phyloP scores from a whole-genome alignment of 2,888 invertebrate species.

The Meganola albula region DNA sequence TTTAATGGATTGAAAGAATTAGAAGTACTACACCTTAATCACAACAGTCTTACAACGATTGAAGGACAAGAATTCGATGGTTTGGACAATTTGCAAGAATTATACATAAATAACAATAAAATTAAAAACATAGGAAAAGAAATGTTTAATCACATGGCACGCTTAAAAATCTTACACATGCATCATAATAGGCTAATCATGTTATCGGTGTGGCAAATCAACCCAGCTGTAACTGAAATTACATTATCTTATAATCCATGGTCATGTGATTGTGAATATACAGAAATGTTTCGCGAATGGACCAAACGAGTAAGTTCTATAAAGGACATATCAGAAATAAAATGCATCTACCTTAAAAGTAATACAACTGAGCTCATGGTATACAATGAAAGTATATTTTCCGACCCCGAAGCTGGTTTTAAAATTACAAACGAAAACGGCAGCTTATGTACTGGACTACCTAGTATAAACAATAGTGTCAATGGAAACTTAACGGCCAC shows the following conservation, averaged over 20 bases:
- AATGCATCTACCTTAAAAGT: slow-evolving; percentile 79
- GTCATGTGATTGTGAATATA: slow-evolving; percentile 90
- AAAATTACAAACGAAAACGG: slow-evolving; percentile 78
- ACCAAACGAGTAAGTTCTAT: slow-evolving; percentile 82
- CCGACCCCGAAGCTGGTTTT: slow-evolving; percentile 79
- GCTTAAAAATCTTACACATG: slow-evolving; percentile 81
- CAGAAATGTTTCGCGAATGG: slow-evolving; percentile 86
- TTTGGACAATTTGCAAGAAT: slow-evolving; percentile 82
- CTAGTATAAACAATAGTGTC: slow-evolving; percentile 82
- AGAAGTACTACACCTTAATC: slow-evolving; percentile 85
- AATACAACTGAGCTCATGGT: slow-evolving; percentile 78
- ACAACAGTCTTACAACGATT: slow-evolving; percentile 82
- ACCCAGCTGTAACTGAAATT: slow-evolving; percentile 79
- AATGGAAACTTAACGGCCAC: slow-evolving; percentile 83
- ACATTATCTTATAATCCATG: slow-evolving; percentile 86
- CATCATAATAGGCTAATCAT: slow-evolving; percentile 84
- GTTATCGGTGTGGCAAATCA: slow-evolving; percentile 85
- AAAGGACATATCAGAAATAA: slow-evolving; percentile 79
- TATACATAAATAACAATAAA: slow-evolving; percentile 86
- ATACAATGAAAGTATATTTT: slow-evolving; percentile 78
- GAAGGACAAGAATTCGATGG: slow-evolving; percentile 90
- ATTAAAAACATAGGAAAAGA: slow-evolving; percentile 83
- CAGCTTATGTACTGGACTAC: slow-evolving; percentile 80
- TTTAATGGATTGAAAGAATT: slow-evolving; percentile 90
- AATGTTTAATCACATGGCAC: slow-evolving; percentile 82